These are phyloP conservation scores for Protomyctophum bolini DNA, from an alignment of 2,113 vertebrate genomes.

Conservation along the genomic window DNA sequence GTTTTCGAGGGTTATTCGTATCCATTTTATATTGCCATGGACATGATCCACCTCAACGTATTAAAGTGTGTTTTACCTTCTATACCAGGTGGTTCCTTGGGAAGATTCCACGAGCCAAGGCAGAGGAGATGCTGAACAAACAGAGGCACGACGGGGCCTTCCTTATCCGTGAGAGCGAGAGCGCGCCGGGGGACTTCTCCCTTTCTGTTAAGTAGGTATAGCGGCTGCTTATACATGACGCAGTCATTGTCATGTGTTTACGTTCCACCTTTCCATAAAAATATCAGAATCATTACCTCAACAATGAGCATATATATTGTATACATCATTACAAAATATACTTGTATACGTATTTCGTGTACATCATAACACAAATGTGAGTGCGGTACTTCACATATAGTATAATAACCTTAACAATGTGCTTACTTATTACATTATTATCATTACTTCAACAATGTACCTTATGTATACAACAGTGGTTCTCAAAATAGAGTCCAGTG, in stretches of 20 bases:
- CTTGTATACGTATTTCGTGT: too few relatives aligned
- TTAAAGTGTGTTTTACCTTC: background rate
- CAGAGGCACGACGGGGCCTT: constrained; percentile 98
- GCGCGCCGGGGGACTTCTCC: constrained; percentile 97
- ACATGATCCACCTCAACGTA: background rate
- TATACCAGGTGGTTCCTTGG: constrained; percentile 95
- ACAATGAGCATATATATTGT: background rate
- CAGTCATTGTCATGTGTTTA: constrained; percentile 5
- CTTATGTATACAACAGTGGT: too few relatives aligned
- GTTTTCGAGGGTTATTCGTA: too few relatives aligned
- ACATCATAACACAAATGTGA: too few relatives aligned
- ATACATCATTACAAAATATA: too few relatives aligned
- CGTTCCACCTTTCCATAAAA: constrained; percentile 5
- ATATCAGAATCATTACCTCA: constrained; percentile 4
- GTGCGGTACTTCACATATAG: too few relatives aligned
- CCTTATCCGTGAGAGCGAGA: constrained; percentile 98
- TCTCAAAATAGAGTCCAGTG: too few relatives aligned
- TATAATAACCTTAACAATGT: too few relatives aligned
- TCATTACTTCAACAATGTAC: too few relatives aligned
- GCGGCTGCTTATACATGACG: background rate
- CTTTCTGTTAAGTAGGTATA: constrained; percentile 96
- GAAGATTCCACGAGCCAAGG: constrained; percentile 97
- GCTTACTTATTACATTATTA: too few relatives aligned
- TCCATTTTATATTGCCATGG: too few relatives aligned
- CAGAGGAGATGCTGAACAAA: constrained; percentile 98